These are phyloP conservation scores for Aphidius colemani DNA, from an alignment of 2,888 invertebrate species.

Conservation along the genomic window DNA sequence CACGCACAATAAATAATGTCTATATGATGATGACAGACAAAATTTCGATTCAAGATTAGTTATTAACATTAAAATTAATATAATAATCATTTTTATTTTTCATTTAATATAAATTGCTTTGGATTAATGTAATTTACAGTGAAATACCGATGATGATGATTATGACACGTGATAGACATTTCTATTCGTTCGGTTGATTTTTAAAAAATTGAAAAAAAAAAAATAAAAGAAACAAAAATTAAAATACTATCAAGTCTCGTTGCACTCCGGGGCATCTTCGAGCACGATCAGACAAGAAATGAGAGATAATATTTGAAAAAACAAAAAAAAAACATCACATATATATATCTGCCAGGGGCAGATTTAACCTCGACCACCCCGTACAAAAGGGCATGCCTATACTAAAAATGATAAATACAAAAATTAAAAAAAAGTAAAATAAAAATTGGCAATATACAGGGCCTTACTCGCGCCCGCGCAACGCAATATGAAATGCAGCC, in stretches of 20 bases:
- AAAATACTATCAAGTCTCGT: conserved; percentile 14
- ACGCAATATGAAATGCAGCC: conserved; percentile 58
- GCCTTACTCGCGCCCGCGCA: conserved; percentile 44
- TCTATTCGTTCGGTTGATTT: conserved; percentile 13
- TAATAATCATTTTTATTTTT: neutral
- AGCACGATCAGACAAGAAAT: conserved; percentile 11
- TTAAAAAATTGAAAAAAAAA: neutral
- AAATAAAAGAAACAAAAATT: neutral
- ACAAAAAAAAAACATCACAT: too few species aligned
- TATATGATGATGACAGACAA: conserved; percentile 27
- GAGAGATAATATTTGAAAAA: neutral
- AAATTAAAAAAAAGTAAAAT: neutral
- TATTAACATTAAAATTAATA: neutral
- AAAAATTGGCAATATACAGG: conserved; percentile 26
- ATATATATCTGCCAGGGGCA: conserved; percentile 13
- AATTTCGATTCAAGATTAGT: conserved; percentile 25
- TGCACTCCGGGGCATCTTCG: conserved; percentile 21
- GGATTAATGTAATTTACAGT: conserved; percentile 7
- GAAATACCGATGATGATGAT: conserved; percentile 14
- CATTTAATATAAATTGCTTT: neutral
- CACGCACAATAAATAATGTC: conserved; percentile 30
- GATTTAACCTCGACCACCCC: conserved; percentile 25
- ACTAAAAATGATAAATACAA: conserved; percentile 1
- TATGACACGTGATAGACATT: conserved; percentile 21
- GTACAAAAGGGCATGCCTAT: conserved; percentile 9